A percentile compares a stretch with the other conserved stretches of the same genome.
phyloP scores from a whole-genome alignment of 2,113 vertebrate species.

The Rhinolophus ferrumequinum region DNA sequence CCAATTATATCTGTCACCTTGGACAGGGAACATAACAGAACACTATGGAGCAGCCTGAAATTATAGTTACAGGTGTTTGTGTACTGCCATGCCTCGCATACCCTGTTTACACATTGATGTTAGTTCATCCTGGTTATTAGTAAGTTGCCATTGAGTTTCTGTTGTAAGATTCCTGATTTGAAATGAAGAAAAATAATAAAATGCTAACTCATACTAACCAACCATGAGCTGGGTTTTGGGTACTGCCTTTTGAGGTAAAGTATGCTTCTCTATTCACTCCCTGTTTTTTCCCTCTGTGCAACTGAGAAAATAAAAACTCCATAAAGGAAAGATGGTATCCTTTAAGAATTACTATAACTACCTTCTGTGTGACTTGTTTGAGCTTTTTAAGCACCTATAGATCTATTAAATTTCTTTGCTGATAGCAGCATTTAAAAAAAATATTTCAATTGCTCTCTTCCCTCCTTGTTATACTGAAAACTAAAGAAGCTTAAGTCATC shows the following conservation, averaged over 20 bases:
- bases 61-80: background rate
- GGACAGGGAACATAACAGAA: background rate
- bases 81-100: background rate
- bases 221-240: background rate
- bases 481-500: background rate
- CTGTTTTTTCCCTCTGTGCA: background rate
- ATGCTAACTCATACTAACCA: background rate
- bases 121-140: slow-evolving; percentile 26
- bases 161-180: background rate
- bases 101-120: background rate
- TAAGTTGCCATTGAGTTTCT: background rate
- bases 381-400: background rate
- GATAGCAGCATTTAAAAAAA: background rate
- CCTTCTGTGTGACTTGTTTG: background rate
- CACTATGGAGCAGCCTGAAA: background rate
- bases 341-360: slow-evolving; percentile 16
- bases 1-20: background rate
- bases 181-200: background rate
- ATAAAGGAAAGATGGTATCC: background rate
- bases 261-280: background rate
- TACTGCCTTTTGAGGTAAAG: background rate
- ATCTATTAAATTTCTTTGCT: slow-evolving; percentile 21
- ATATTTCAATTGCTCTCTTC: background rate
- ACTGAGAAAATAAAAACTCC: background rate
- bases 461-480: background rate